A percentile compares a stretch with the other conserved stretches of the same genome.
phyloP scores from a whole-genome alignment of 2,113 vertebrate species.

The Gymnogyps californianus region DNA sequence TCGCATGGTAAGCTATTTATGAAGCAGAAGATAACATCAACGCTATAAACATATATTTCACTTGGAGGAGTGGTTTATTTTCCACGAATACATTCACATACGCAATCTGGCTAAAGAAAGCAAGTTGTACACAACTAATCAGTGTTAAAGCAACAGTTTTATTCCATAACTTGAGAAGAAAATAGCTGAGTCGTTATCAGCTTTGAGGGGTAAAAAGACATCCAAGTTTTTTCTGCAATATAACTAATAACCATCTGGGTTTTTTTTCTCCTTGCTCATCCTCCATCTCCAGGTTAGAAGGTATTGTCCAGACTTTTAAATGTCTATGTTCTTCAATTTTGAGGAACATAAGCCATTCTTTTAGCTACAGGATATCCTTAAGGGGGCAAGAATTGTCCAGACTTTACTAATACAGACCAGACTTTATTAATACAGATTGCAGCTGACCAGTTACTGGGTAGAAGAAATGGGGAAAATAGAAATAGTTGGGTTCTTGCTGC shows the following conservation, averaged over 20 bases:
- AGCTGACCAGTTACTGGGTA: neutral
- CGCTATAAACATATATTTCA: neutral
- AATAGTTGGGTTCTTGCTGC: neutral
- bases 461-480: neutral
- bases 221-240: neutral
- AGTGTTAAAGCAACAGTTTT: neutral
- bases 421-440: neutral
- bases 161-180: neutral
- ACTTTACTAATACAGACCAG: neutral
- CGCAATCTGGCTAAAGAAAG: neutral
- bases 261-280: neutral
- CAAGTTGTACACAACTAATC: neutral
- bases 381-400: neutral
- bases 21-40: conserved; percentile 57
- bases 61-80: conserved; percentile 29
- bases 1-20: neutral
- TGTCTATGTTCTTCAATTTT: neutral
- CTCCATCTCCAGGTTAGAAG: neutral
- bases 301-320: neutral
- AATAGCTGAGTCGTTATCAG: neutral
- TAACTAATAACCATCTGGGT: neutral
- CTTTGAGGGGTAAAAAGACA: neutral
- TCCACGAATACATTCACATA: neutral
- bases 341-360: neutral
- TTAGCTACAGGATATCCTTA: neutral